Base-by-base conservation (phyloP, 1,140 invertebrate genomes). In the Aphaenogaster floridana region DNA sequence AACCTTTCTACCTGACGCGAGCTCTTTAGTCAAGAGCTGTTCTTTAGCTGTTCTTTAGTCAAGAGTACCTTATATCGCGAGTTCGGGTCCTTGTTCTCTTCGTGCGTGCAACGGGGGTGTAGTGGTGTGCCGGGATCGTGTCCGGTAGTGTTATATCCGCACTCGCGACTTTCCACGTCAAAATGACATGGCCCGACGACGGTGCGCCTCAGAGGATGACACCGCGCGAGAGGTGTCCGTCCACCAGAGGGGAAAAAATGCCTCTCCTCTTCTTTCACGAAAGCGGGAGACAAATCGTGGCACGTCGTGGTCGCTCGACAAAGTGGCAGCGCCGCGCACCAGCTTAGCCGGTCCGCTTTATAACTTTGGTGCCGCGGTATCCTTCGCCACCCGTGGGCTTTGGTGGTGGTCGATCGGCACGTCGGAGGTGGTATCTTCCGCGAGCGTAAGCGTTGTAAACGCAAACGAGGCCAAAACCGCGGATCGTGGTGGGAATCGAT, bases 391-490 rank as follows among this genome's bases (percentile, higher is more conserved):
- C 52, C 21, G 28, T 13, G n/a, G n/a, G n/a, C 11, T 36, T 17
- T 52, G 68, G 81, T 78, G 59, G 45, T 86, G 87, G 80, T 72
- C 50, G 74, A 48, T 36, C 52, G 68, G 48, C 8, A 66, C 21
- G 28, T 64, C 88, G 72, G 85, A 64, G 88, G 85, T 89, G 86
- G 89, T 86, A 91, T 72, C 28, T 34, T 54, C 69, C n/a, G 28
- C 66, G 61, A 42, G 64, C 69, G 68, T 39, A n/a, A 28, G 50
- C 36, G 54, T 64, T 50, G 36, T 66, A 28, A 45, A 66, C 59
- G 71, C 52, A 84, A 95, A 94, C 91, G 92, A 94, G 94, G 94
- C 94, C 94, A 94, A 93, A 94, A 93, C 89, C 57, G n/a, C 8
- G 45, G 66, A 42, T 36, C 36, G 84, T 86, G 61, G 63, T 72